Base-by-base conservation (phyloP, 2,888 invertebrate genomes). In the Drosophila paramelanica region DNA sequence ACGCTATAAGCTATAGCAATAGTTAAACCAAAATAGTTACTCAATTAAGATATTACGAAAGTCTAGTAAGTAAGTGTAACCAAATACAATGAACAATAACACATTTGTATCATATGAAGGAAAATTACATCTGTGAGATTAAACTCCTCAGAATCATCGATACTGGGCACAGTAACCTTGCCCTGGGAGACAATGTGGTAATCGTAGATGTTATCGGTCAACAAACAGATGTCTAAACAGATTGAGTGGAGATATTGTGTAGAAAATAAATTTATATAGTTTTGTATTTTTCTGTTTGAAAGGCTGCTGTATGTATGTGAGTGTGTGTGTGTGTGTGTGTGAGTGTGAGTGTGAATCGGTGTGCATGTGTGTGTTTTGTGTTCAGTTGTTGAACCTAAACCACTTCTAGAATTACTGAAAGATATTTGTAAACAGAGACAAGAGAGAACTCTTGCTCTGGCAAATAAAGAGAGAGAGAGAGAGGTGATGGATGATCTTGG, bases 181-280 rank as follows among this genome's bases (percentile, higher is more conserved):
- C 98, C 98, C 95, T 98, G 98, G 93, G 98, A 95, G 93, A 98
- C 95, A 95, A 96, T 97, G 94, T 95, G 93, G 95, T 98, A 98
- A 93, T 97, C 96, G 93, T 94, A 93, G 94, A 97, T 93, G 94
- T 97, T 95, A 93, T 97, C 94, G 92, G 94, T 94, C 93, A 97
- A 95, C 92, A 95, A 93, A 94, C 96, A 95, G 80, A 42, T 20
- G 2, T 88, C 92, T 92, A 89, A 74, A 88, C 76, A 62, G 68
- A 77, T 78, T 53, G 46, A 43, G 46, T 51, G 55, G 39, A 68
- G 71, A 50, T 36, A 36, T 64, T 65, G 25, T 50, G 50, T 50
- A 56, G 51, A 56, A 51, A 56, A 38, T 38, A 50, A 71, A 62
- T 67, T 68, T 66, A 68, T 64, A 81, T 79, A 68, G 50, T 57